Evolutionary conservation across 1,140 invertebrate species (phyloP), one percentile per base, ranked within the genome.

Genomic region (Drosophila triauraria): DNA sequence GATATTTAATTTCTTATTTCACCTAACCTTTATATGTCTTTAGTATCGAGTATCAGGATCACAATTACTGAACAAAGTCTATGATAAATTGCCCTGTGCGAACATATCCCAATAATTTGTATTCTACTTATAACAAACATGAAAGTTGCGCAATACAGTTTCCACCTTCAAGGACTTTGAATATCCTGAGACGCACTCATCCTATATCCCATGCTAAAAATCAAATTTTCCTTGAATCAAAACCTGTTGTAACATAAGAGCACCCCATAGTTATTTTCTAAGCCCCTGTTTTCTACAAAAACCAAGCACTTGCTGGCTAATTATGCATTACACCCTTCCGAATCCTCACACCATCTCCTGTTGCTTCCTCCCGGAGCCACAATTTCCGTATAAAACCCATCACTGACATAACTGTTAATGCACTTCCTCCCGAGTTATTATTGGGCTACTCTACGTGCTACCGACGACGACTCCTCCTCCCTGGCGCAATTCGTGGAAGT

Each of bases 401-500:
- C 70, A 47, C 56, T 59, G 42, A 42, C 32, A 62, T 85, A 85
- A 86, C 82, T 78, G 82, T 87, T 65, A 61, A 71, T 44, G 70
- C 61, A 76, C 69, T 83, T 83, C 54, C 82, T 50, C 43, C 38
- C 50, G 2, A 40, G 20, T 51, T 47, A 53, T 50, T 51, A 64
- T 54, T 25, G 35, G 27, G 43, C 67, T 72, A 30, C 38, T 38
- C 76, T 54, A 71, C 74, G 62, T 75, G 84, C 85, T 84, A 88
- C 83, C 77, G 83, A 38, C n/a, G 20, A 8, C 46, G 62, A 78
- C 70, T 67, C 17, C 35, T 40, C 1, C 35, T 40, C 13, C 13
- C 13, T 23, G 27, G 20, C 38, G 67, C 68, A 63, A 61, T 85
- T 86, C 85, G 84, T 80, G 72, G 80, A 87, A 87, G 85, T 74